Evolutionary conservation across 2,113 vertebrate genomes (phyloP), one percentile per base, ranked within the genome.

Genomic region (Cyanoliseus patagonus): DNA sequence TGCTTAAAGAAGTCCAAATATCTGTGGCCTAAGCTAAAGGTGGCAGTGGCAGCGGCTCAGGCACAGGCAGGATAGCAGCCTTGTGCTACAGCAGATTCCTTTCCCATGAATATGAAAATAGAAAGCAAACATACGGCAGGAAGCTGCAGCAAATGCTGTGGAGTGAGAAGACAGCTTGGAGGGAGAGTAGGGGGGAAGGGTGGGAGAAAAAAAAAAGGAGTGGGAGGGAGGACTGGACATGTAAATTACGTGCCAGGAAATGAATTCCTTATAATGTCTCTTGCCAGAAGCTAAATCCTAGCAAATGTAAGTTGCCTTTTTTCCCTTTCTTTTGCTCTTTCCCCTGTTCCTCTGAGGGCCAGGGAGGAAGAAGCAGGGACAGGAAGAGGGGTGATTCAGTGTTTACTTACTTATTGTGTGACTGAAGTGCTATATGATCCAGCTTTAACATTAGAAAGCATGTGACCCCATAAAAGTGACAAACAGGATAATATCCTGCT

Each of bases 101-200:
- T 98, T 98, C 97, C 98, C 98, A 98, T 96, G 97, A 97, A 97
- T 95, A 92, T 97, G 97, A 98, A 98, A 98, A 98, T 97, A 98
- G 98, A 97, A 98, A 97, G 93, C 91, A 94, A 96, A 97, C 94
- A 98, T 52, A 93, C 55, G 78, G 90, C 97, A 98, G 98, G 98
- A 98, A 98, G 93, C 95, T 87, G 83, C 6, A 76, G 91, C 27
- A 44, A 93, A 88, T 4, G 24, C 78, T 88, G 92, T 4, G 3
- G 95, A 94, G 83, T 11, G 84, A 87, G 61, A 79, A 95, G 89
- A 92, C 94, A 96, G 95, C 78, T 88, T 83, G 62, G 33, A 79
- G 51, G 35, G 85, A 75, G 79, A 90, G 51, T 14, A 46, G 47
- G 94, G 88, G 92, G 95, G 92, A 49, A 82, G 96, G 92, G 95